phyloP scores from a whole-genome alignment of 2,797 vertebrate species.

The Poecilia picta region DNA sequence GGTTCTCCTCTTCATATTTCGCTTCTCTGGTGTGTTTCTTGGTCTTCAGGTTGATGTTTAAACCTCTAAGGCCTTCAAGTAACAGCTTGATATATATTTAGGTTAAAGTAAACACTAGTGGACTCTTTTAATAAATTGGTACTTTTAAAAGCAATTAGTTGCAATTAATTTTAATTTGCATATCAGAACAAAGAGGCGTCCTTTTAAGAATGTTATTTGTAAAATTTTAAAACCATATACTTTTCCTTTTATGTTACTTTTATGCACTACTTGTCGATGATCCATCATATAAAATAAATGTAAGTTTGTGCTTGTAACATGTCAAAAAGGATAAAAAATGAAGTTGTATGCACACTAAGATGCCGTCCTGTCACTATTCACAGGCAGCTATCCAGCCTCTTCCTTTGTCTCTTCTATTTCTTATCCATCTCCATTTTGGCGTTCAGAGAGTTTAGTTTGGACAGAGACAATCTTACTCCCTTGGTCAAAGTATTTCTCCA shows the following conservation, averaged over 20 bases:
- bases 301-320: background rate
- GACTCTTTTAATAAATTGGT: background rate
- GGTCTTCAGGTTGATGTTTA: background rate
- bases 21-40: background rate
- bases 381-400: background rate
- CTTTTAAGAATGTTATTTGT: background rate
- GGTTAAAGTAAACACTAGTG: background rate
- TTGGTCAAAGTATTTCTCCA: constrained; percentile 19
- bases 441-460: constrained; percentile 8
- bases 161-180: background rate
- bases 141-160: background rate
- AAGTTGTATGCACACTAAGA: constrained; percentile 21
- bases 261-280: background rate
- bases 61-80: background rate
- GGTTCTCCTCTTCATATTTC: background rate
- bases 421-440: constrained; percentile 8
- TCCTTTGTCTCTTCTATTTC: constrained; percentile 20
- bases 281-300: background rate
- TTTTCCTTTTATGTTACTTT: background rate
- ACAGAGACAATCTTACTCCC: constrained; percentile 18
- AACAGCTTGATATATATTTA: background rate
- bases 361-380: constrained; percentile 38
- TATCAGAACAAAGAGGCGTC: background rate
- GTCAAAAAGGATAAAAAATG: background rate
- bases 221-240: background rate